phyloP scores from a whole-genome alignment of 2,888 invertebrate species.

The Hypena proboscidalis region DNA sequence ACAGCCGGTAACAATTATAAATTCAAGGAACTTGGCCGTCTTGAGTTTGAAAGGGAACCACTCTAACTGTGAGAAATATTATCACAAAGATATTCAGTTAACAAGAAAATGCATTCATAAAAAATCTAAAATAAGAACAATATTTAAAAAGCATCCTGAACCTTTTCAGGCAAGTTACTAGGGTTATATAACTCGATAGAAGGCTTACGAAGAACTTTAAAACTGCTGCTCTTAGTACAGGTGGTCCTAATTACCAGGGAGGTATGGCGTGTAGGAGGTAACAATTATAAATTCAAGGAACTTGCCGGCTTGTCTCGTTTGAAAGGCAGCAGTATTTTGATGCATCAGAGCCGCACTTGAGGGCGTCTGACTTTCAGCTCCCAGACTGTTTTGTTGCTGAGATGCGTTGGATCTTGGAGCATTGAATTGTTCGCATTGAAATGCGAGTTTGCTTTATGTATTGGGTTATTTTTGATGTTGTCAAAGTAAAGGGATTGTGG shows the following conservation, averaged over 20 bases:
- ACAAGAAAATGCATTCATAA: constrained; percentile 22
- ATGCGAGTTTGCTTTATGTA: constrained; percentile 13
- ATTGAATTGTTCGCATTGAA: constrained; percentile 31
- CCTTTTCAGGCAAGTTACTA: constrained; percentile 18
- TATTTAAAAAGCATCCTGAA: constrained; percentile 28
- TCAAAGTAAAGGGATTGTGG: too few relatives aligned
- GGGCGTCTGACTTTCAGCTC: constrained; percentile 60
- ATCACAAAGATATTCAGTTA: too few relatives aligned
- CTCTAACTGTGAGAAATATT: too few relatives aligned
- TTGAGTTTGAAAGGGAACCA: too few relatives aligned
- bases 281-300: constrained; percentile 56
- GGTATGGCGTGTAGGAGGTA: constrained; percentile 9
- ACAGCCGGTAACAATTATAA: too few relatives aligned
- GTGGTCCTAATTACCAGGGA: constrained; percentile 40
- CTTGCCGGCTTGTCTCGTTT: constrained; percentile 28
- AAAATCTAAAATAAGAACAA: constrained; percentile 21
- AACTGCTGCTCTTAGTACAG: constrained; percentile 28
- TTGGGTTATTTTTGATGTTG: constrained; percentile 3
- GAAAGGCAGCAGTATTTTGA: constrained; percentile 50
- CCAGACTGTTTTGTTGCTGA: constrained; percentile 46
- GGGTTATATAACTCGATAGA: constrained; percentile 28
- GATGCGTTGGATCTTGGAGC: constrained; percentile 34
- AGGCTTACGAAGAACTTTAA: constrained; percentile 17
- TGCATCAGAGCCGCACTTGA: constrained; percentile 48
- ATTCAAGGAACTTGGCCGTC: too few relatives aligned